Percentiles rank a stretch among this genome's conserved stretches.
These are phyloP conservation scores for Cosmia pyralina DNA, from an alignment of 2,888 invertebrate genomes.

Conservation along the genomic window DNA sequence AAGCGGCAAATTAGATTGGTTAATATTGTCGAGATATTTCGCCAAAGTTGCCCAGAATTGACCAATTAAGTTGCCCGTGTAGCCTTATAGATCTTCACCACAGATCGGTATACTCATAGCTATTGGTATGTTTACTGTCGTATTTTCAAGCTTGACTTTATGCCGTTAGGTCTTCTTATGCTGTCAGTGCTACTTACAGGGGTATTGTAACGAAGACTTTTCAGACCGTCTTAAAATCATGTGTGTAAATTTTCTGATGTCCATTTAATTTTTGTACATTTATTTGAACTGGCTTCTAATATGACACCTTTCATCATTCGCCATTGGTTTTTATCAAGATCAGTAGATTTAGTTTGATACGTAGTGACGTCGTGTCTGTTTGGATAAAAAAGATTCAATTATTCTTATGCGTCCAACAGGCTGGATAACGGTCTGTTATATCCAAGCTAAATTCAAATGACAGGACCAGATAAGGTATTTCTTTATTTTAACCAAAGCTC, in stretches of 20 bases:
- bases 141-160: background rate
- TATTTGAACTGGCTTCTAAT: background rate
- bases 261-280: background rate
- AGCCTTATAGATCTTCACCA: background rate
- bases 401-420: background rate
- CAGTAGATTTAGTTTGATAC: background rate
- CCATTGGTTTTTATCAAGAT: background rate
- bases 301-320: background rate
- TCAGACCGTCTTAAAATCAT: background rate
- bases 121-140: background rate
- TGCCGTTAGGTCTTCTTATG: background rate
- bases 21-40: no score
- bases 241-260: background rate
- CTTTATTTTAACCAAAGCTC: background rate
- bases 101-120: background rate
- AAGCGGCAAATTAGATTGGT: background rate
- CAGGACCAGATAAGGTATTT: background rate
- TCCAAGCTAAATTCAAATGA: background rate
- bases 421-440: background rate
- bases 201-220: background rate
- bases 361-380: background rate
- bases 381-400: constrained; percentile 3
- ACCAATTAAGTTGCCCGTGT: background rate
- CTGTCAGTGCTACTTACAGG: background rate
- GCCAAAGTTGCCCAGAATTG: rapidly evolving